Percentiles rank a stretch among this genome's conserved stretches.
These are phyloP conservation scores for Drosophila fuyamai DNA, from an alignment of 1,140 invertebrate genomes.

Conservation along the genomic window DNA sequence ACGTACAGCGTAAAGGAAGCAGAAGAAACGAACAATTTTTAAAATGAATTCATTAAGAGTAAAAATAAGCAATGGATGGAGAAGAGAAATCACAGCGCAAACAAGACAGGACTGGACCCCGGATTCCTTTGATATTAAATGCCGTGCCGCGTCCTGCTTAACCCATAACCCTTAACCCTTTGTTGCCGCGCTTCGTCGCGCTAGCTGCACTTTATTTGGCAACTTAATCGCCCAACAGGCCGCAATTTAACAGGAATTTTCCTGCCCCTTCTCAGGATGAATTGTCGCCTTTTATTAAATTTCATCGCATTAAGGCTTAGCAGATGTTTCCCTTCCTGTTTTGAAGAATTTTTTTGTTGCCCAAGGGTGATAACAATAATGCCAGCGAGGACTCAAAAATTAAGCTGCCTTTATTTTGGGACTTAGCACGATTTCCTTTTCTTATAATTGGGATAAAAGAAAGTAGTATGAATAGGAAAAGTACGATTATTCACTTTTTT, in stretches of 20 bases:
- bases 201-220: conserved; percentile 77
- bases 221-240: conserved; percentile 77
- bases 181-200: conserved; percentile 50
- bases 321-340: conserved; percentile 38
- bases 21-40: conserved; percentile 48
- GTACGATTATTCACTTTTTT: too few relatives aligned
- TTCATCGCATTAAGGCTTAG: conserved; percentile 62
- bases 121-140: conserved; percentile 80
- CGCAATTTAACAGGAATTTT: conserved; percentile 76
- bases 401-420: conserved; percentile 22
- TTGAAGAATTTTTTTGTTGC: conserved; percentile 7
- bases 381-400: conserved; percentile 60
- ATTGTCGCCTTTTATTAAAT: conserved; percentile 73
- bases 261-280: conserved; percentile 18
- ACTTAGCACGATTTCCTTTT: not conserved
- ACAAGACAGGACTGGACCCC: conserved; percentile 49
- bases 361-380: conserved; percentile 54
- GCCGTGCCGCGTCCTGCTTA: conserved; percentile 28
- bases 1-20: conserved; percentile 37
- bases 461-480: too few relatives aligned
- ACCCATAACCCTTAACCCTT: conserved; percentile 53
- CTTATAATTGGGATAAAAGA: not conserved
- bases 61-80: conserved; percentile 70
- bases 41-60: conserved; percentile 83
- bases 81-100: conserved; percentile 68